Base-by-base conservation (phyloP, 2,888 invertebrate genomes). In the Tubulanus polymorphus region DNA sequence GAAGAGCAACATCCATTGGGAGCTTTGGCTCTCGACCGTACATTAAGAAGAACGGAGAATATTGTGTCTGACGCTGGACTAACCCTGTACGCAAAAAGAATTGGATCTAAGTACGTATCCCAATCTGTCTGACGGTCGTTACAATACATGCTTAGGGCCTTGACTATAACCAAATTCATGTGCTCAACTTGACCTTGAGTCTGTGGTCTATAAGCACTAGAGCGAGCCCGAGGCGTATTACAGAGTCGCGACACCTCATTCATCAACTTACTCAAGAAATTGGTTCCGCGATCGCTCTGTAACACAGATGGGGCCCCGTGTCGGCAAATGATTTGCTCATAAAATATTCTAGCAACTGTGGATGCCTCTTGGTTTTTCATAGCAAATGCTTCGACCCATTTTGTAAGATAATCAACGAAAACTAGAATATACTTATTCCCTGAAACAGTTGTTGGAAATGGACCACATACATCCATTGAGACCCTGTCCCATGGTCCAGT, bases 311-410 rank as follows among this genome's bases (percentile, higher is more conserved):
- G 41, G 23, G 41, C 41, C 15, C 41, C 41, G 23, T 41, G 41
- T 41, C 41, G 18, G 5, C 20, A 23, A 8, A 41, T 41, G 6
- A 41, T 41, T 5, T 41, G 6, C 18, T 41, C 41, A 41, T 20
- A 18, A 8, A 41, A 23, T 15, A 41, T 8, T 15, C 23, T 41
- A 20, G 41, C 52, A 26, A 66, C 55, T 1, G 50, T 53, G 30
- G 46, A 55, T 20, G 61, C 32, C 37, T 56, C 61, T 18, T 60
- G 62, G 50, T 62, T 61, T 48, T 61, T 62, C 18, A 63, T 50
- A 20, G 65, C 65, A 47, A 67, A 54, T 27, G 64, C 63, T 54
- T 64, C 62, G 25, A 57, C 59, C 45, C 63, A 67, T 10, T 53
- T 30, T 8, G 61, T 61, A 12, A 56, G 45, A 15, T 47, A 50